Base-by-base conservation (phyloP, 2,797 vertebrate species). In the Silurus lanzhouensis region DNA sequence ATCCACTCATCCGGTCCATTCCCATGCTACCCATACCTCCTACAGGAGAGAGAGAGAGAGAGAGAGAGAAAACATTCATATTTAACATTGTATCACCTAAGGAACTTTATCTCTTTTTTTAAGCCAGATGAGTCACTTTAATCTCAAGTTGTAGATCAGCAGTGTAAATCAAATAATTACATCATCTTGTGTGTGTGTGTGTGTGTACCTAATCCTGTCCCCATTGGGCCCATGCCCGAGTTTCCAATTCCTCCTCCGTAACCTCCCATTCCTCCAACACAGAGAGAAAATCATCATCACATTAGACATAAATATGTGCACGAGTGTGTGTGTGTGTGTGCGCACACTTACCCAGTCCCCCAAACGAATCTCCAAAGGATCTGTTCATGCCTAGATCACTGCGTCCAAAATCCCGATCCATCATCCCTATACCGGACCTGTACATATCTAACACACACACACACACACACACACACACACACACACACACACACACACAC, bases 381-480 rank as follows among this genome's bases (percentile, higher is more conserved):
- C 97, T 96, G 91, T 94, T 99, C 95, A 99, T 93, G 55, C 95
- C 91, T 94, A 99, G 95, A 79, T 99, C 98, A 91, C 93, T 93
- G 90, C 97, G 96, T 89, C 95, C 95, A 91, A 98, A 99, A 78
- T 99, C 98, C 83, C 97, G 95, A 82, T 99, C 97, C 95, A 98
- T 96, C 89, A 96, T 96, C 82, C 96, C 96, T 95, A 99, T 96
- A 86, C 97, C 97, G 71, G 97, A 96, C 82, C 97, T 95, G 90
- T 96, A 99, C 94, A 99, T 94, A 86, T 99, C 97, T 99, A 81
- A 86, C 83, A 68, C 88, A 15, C 75, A 38, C 68, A 77, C 48
- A 68, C 52, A 31, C 27, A 27, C 27, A 27, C 27, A 27, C 27
- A 27, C 27, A 27, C 27, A 27, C 52, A 31, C 27, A 27, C 27